Conservation (phyloP, 2,888 invertebrate species). For the Orthosia gracilis region DNA sequence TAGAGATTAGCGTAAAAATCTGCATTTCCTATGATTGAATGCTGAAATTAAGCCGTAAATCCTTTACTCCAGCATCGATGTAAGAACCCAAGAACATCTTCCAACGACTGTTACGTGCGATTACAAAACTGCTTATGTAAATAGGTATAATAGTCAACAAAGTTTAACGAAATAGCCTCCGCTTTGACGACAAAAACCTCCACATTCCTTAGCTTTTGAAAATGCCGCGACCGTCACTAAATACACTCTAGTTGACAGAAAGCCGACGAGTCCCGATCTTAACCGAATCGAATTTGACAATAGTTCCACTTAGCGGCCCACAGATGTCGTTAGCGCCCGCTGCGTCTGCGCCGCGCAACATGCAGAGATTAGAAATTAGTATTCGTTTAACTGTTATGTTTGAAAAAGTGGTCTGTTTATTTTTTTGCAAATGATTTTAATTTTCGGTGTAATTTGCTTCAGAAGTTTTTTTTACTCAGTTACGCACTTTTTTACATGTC, state of each 20-base stretch:
- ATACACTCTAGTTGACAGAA: constrained; percentile 83
- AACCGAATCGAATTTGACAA: constrained; percentile 87
- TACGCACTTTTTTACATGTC: neutral
- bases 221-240: constrained; percentile 86
- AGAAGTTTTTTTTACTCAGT: neutral
- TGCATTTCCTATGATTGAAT: neutral
- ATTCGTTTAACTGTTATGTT: constrained; percentile 62
- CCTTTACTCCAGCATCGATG: neutral
- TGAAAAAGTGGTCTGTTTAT: constrained; percentile 37
- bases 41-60: neutral
- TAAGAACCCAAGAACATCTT: constrained; percentile 1
- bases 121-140: constrained; percentile 69
- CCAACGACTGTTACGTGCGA: constrained; percentile 41
- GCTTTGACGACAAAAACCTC: constrained; percentile 77
- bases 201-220: constrained; percentile 85
- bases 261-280: constrained; percentile 79
- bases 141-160: constrained; percentile 68
- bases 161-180: constrained; percentile 58
- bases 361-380: constrained; percentile 82
- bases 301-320: constrained; percentile 87
- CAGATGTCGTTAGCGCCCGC: constrained; percentile 90
- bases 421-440: constrained; percentile 32
- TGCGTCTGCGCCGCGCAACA: constrained; percentile 78
- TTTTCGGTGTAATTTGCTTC: constrained; percentile 4
- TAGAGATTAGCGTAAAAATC: neutral